Conservation (phyloP, 2,113 vertebrate genomes). For the Seriola quinqueradiata region DNA sequence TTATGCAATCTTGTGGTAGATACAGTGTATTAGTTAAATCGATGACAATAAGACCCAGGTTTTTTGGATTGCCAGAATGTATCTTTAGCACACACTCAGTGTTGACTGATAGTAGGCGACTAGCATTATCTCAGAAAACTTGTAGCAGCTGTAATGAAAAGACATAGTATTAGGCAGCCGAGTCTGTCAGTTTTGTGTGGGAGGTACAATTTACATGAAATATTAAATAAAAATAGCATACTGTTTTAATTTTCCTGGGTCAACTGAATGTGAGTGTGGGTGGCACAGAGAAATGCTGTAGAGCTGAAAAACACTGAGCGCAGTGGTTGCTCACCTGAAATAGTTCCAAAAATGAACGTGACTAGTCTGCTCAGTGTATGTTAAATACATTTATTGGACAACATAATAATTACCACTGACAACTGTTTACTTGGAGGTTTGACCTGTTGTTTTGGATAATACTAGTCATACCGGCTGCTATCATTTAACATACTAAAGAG, state of each 20-base stretch:
- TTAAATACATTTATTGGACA: slow-evolving; percentile 25
- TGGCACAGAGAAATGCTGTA: slow-evolving; percentile 41
- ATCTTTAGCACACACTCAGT: background rate
- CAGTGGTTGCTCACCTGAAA: slow-evolving; percentile 18
- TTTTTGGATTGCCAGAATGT: slow-evolving; percentile 19
- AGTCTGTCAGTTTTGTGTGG: slow-evolving; percentile 64
- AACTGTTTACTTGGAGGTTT: slow-evolving; percentile 16
- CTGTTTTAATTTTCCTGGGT: slow-evolving; percentile 67
- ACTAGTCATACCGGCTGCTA: slow-evolving; percentile 7
- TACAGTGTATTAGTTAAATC: background rate
- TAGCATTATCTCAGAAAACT: slow-evolving; percentile 48
- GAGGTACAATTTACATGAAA: slow-evolving; percentile 66
- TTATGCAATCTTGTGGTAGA: background rate
- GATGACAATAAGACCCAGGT: background rate
- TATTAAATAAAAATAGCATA: slow-evolving; percentile 66
- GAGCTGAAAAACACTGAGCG: slow-evolving; percentile 43
- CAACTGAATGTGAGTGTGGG: slow-evolving; percentile 67
- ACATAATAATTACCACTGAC: background rate
- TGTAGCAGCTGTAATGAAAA: slow-evolving; percentile 32
- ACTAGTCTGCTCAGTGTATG: slow-evolving; percentile 7
- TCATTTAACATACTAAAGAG: slow-evolving; percentile 23
- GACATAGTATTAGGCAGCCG: slow-evolving; percentile 25
- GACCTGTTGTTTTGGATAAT: slow-evolving; percentile 23
- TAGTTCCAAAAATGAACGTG: slow-evolving; percentile 27
- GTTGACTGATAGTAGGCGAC: background rate